These are phyloP conservation scores for Gymnoscelis rufifasciata DNA, from an alignment of 2,888 invertebrate species.

Conservation along the genomic window DNA sequence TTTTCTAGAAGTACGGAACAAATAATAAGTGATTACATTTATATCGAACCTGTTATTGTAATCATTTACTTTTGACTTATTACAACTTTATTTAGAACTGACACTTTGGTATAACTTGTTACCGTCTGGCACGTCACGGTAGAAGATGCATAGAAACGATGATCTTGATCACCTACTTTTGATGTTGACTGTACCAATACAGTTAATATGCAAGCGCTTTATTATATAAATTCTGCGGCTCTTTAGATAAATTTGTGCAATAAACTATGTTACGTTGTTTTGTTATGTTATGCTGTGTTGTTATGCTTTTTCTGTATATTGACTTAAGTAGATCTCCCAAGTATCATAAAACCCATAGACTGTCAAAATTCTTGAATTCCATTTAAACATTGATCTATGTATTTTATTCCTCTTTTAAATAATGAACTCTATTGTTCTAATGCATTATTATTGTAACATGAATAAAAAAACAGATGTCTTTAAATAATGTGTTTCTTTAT, in stretches of 20 bases:
- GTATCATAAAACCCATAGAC: slow-evolving; percentile 7
- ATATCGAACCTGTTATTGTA: too few species aligned
- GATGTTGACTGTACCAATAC: too few species aligned
- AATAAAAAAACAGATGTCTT: slow-evolving; percentile 29
- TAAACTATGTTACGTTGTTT: not conserved
- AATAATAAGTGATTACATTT: too few species aligned
- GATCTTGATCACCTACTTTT: too few species aligned
- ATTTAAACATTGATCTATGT: slow-evolving; percentile 14
- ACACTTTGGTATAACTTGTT: too few species aligned
- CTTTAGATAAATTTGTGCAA: not conserved
- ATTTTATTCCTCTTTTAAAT: slow-evolving; percentile 11
- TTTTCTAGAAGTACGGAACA: too few species aligned
- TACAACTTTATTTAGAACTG: too few species aligned
- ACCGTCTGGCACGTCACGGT: too few species aligned
- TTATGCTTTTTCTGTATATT: not conserved
- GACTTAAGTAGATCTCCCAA: not conserved
- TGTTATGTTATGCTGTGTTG: not conserved
- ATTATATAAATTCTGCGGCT: too few species aligned
- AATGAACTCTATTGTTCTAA: slow-evolving; percentile 10
- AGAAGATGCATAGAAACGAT: too few species aligned
- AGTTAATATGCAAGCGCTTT: too few species aligned
- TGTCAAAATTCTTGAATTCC: slow-evolving; percentile 22
- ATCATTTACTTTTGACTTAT: too few species aligned
- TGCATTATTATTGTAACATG: slow-evolving; percentile 26
- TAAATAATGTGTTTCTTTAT: slow-evolving; percentile 16